phyloP scores from a whole-genome alignment of 2,888 invertebrate species.

The Erebia palarica region DNA sequence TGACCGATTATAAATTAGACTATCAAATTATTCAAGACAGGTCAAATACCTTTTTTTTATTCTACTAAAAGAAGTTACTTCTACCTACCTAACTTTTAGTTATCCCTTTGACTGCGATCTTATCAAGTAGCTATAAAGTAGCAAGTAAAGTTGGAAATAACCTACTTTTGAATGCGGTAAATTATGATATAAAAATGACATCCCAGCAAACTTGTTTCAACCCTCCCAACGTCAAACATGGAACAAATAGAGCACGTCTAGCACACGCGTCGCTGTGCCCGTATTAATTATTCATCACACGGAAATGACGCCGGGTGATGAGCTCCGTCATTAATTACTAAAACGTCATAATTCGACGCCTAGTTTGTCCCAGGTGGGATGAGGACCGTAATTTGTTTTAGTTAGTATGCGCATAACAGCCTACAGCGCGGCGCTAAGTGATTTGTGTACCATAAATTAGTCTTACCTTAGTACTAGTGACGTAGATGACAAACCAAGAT shows the following conservation, averaged over 20 bases:
- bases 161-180: neutral
- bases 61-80: too few species aligned
- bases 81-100: too few species aligned
- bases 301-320: conserved; percentile 50
- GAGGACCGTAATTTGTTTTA: conserved; percentile 55
- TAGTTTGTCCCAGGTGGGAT: conserved; percentile 62
- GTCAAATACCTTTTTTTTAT: too few species aligned
- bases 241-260: conserved; percentile 27
- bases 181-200: neutral
- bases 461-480: neutral
- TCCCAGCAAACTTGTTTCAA: conserved; percentile 15
- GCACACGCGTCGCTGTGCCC: conserved; percentile 50
- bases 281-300: conserved; percentile 54
- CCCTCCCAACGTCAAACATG: conserved; percentile 16
- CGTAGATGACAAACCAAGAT: too few species aligned
- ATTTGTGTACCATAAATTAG: conserved; percentile 25
- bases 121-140: neutral
- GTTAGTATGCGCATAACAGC: neutral
- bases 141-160: neutral
- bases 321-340: conserved; percentile 63
- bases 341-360: conserved; percentile 61
- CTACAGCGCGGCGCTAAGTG: conserved; percentile 18
- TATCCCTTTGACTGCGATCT: too few species aligned
- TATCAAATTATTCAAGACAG: too few species aligned
- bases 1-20: too few species aligned